Percentiles rank a stretch among this genome's conserved stretches.
phyloP scores from a whole-genome alignment of 2,113 vertebrate species.

The Dasyprocta punctata region DNA sequence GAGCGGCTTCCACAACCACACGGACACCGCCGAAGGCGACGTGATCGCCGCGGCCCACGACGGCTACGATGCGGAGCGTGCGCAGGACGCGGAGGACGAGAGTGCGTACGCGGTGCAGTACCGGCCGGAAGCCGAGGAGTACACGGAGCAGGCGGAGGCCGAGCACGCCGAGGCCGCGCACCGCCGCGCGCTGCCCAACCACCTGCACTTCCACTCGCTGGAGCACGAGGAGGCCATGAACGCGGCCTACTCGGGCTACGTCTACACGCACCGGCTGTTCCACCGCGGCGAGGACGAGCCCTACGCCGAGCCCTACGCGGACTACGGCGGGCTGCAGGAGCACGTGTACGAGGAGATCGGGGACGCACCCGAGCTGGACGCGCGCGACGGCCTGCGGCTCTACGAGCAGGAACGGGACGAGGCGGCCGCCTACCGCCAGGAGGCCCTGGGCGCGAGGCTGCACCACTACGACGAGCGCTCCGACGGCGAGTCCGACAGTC shows the following conservation, averaged over 20 bases:
- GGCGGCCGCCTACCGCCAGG: conserved; percentile 91
- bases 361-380: conserved; percentile 87
- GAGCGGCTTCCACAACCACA: conserved; percentile 97
- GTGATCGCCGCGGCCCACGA: conserved; percentile 88
- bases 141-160: conserved; percentile 94
- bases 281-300: conserved; percentile 89
- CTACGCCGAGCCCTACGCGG: conserved; percentile 94
- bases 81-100: conserved; percentile 90
- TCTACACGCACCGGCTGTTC: conserved; percentile 91
- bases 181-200: conserved; percentile 85
- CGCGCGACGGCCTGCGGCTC: conserved; percentile 87
- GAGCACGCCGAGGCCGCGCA: conserved; percentile 90
- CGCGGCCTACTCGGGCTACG: conserved; percentile 93
- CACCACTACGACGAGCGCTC: conserved; percentile 97
- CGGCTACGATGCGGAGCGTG: conserved; percentile 83
- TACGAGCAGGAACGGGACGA: conserved; percentile 89
- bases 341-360: conserved; percentile 98
- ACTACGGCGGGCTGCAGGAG: conserved; percentile 92
- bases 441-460: conserved; percentile 94
- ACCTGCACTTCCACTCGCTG: conserved; percentile 88
- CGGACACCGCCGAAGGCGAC: conserved; percentile 95
- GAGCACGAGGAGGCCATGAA: conserved; percentile 91
- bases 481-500: conserved; percentile 96
- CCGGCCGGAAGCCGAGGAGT: conserved; percentile 94
- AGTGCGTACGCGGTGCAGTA: conserved; percentile 88